Percentiles rank a stretch among this genome's conserved stretches.
These are phyloP conservation scores for Ernsta delagoae DNA, from an alignment of 2,888 invertebrate species.

Conservation along the genomic window DNA sequence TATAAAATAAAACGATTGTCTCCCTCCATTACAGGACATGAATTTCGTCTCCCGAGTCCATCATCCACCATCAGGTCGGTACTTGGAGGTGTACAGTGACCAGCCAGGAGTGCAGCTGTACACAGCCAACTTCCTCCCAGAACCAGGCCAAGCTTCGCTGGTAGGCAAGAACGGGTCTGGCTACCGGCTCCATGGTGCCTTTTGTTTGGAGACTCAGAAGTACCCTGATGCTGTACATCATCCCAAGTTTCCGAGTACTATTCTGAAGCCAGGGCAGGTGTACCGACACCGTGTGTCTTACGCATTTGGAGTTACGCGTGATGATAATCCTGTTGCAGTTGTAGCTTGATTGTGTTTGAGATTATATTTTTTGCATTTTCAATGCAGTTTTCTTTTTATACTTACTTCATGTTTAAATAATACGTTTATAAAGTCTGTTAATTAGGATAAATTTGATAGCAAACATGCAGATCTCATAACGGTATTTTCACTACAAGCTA, in stretches of 20 bases:
- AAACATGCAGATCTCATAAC: too few species aligned
- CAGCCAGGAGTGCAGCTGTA: conserved; percentile 97
- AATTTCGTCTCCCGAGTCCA: conserved; percentile 80
- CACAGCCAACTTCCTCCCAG: conserved; percentile 90
- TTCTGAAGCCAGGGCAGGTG: conserved; percentile 88
- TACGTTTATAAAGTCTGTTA: too few species aligned
- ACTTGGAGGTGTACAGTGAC: conserved; percentile 91
- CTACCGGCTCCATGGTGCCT: conserved; percentile 91
- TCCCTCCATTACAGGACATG: too few species aligned
- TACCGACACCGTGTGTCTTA: conserved; percentile 90
- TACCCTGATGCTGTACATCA: conserved; percentile 96
- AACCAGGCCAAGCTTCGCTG: conserved; percentile 65
- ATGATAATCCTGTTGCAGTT: conserved; percentile 21
- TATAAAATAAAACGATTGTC: too few species aligned
- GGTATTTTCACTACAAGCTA: too few species aligned
- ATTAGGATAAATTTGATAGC: too few species aligned
- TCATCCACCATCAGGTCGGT: conserved; percentile 89
- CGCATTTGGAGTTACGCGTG: conserved; percentile 84
- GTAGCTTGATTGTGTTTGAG: conserved; percentile 1
- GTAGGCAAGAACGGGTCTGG: conserved; percentile 67
- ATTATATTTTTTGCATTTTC: background rate
- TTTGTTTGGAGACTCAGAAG: conserved; percentile 96
- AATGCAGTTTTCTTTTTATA: background rate
- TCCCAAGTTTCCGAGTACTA: conserved; percentile 88
- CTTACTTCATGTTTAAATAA: too few species aligned